Evolutionary conservation across 2,888 invertebrate genomes (phyloP), one percentile per base, ranked within the genome.

Genomic region (Rhyacophila evoluta): DNA sequence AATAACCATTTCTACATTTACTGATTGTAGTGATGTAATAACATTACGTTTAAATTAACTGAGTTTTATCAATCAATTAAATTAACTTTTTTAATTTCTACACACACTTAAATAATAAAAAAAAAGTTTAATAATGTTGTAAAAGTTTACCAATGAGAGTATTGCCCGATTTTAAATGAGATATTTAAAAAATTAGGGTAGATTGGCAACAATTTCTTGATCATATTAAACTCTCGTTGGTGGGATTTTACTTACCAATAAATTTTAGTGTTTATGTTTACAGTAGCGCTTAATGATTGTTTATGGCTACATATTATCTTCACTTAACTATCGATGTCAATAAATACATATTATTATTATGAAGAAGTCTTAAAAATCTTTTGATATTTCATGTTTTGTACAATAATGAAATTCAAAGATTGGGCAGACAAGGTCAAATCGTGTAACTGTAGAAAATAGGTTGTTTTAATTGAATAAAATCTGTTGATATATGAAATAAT

Each of bases 381-480:
- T 55, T 19, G 55, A 55, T 19, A 10, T 55, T 55, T 55, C 55
- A 55, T 55, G 10, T 55, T 55, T 3, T 55, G 25, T 10, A 55
- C 55, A 55, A 25, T 55, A 33, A 19, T 55, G 55, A 25, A 55
- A 55, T 55, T 55, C 55, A 55, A 55, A 33, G 28, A 77, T 72
- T 38, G 68, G 33, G 73, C 27, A 68, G 74, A 77, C 72, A 75
- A 72, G 80, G 80, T 80, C 74, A 80, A 74, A 81, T 77, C 75
- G 81, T 81, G 81, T 81, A 80, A 41, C 55, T 76, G 81, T 81
- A 81, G 81, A 72, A 41, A 72, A 79, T 81, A 81, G 81, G 75
- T 79, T 81, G 81, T 81, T 81, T 81, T 78, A 77, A 81, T 81
- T 80, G 75, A 81, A 80, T 81, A 81, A 81, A 81, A 77, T 73